phyloP scores from a whole-genome alignment of 35 echinoderm and acorn worm genomes.

The Heliocidaris erythrogramma region DNA sequence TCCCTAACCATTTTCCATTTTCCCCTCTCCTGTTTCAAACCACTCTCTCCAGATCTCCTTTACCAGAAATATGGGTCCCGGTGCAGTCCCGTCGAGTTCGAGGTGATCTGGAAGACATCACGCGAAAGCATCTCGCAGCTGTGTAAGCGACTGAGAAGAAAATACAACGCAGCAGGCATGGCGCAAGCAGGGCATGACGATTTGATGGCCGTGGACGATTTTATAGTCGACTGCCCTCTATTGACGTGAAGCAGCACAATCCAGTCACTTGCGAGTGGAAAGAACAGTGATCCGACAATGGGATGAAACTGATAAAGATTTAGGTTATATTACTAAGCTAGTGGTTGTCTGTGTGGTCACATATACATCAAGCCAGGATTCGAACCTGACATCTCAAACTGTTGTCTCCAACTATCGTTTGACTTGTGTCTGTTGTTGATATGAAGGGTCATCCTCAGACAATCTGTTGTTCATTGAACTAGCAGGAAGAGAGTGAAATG shows the following conservation, averaged over 20 bases:
- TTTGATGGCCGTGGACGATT: not conserved
- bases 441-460: too few relatives aligned
- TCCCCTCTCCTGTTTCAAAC: not conserved
- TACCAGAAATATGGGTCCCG: conserved; percentile 63
- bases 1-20: too few relatives aligned
- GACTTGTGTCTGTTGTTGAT: too few relatives aligned
- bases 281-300: not conserved
- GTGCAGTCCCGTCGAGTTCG: conserved; percentile 76
- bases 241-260: conserved; percentile 4
- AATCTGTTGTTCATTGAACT: too few relatives aligned
- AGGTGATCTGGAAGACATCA: conserved; percentile 87
- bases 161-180: not conserved
- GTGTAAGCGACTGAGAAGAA: conserved; percentile 73
- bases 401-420: too few relatives aligned
- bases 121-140: conserved; percentile 89
- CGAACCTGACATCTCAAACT: too few relatives aligned
- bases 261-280: not conserved
- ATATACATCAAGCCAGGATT: too few relatives aligned
- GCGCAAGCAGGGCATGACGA: not conserved
- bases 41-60: conserved; percentile 55
- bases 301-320: not conserved
- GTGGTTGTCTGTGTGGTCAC: too few relatives aligned
- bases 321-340: not conserved
- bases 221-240: conserved; percentile 35
- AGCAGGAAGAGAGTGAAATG: too few relatives aligned